These are phyloP conservation scores for Drosophila tripunctata DNA, from an alignment of 2,888 invertebrate genomes.

Conservation along the genomic window DNA sequence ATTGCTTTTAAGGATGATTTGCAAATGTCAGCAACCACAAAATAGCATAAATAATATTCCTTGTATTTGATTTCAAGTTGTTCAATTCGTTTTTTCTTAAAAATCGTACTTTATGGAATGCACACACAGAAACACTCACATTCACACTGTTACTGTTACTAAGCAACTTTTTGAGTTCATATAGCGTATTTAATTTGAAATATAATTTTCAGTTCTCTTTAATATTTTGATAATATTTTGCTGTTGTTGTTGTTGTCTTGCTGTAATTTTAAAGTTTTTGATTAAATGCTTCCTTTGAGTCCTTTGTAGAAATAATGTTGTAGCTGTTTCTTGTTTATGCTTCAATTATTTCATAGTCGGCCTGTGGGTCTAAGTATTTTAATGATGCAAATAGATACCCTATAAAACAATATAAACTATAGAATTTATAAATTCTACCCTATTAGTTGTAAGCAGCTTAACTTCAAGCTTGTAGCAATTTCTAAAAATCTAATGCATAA, in stretches of 20 bases:
- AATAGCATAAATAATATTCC: slow-evolving; percentile 15
- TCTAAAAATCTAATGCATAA: too few species aligned
- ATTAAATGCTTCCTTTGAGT: slow-evolving; percentile 34
- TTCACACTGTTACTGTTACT: slow-evolving; percentile 1
- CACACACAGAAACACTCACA: neutral
- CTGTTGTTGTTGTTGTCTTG: slow-evolving; percentile 5
- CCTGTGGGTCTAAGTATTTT: neutral
- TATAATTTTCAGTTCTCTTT: neutral
- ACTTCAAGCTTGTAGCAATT: too few species aligned
- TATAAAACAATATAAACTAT: neutral
- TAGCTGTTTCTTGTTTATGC: slow-evolving; percentile 24
- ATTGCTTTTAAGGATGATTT: slow-evolving; percentile 35
- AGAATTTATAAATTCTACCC: too few species aligned
- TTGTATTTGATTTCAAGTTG: neutral
- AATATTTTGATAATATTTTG: neutral
- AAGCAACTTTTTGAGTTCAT: slow-evolving; percentile 13
- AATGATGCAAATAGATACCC: neutral
- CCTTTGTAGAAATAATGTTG: slow-evolving; percentile 13
- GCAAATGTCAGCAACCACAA: slow-evolving; percentile 23
- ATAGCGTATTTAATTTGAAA: slow-evolving; percentile 4
- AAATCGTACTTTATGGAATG: slow-evolving; percentile 14
- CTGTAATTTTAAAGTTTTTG: slow-evolving; percentile 47
- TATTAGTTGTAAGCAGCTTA: too few species aligned
- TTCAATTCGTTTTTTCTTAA: slow-evolving; percentile 3
- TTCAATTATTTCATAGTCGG: slow-evolving; percentile 20